phyloP scores from a whole-genome alignment of 1,140 invertebrate species.

The Cydia fagiglandana region DNA sequence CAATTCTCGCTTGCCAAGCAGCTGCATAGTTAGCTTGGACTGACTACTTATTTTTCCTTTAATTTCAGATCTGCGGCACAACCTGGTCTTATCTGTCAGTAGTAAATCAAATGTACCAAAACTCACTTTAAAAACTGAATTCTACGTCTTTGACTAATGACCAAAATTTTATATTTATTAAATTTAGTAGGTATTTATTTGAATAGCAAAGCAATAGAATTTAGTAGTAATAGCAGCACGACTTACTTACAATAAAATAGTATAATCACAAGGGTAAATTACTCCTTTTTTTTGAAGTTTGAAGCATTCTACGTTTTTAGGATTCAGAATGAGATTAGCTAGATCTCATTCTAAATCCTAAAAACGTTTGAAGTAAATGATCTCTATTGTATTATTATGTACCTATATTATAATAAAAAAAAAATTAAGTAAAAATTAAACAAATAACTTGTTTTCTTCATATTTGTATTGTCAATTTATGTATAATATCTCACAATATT shows the following conservation, averaged over 20 bases:
- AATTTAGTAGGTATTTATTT: too few relatives aligned
- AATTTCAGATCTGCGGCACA: slow-evolving; percentile 13
- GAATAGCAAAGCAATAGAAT: too few relatives aligned
- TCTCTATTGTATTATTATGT: too few relatives aligned
- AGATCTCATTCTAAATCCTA: too few relatives aligned
- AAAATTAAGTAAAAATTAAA: not conserved
- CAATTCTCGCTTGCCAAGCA: too few relatives aligned
- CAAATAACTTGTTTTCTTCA: slow-evolving; percentile 51
- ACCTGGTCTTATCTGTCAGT: slow-evolving; percentile 38
- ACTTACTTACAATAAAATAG: not conserved
- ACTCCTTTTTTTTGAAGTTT: too few relatives aligned
- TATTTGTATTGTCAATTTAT: slow-evolving; percentile 76
- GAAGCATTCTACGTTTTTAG: too few relatives aligned
- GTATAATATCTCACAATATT: slow-evolving; percentile 75
- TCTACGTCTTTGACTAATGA: too few relatives aligned
- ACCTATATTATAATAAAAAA: too few relatives aligned
- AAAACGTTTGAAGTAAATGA: not conserved
- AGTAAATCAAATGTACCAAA: slow-evolving; percentile 52
- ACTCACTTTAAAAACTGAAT: slow-evolving; percentile 41
- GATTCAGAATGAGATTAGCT: not conserved
- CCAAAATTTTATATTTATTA: too few relatives aligned
- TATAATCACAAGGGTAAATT: too few relatives aligned
- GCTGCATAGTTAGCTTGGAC: not conserved
- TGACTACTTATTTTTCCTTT: slow-evolving; percentile 37
- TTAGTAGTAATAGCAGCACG: not conserved